Base-by-base conservation (phyloP, 2,797 vertebrate genomes). In the Lycodopsis pacificus region DNA sequence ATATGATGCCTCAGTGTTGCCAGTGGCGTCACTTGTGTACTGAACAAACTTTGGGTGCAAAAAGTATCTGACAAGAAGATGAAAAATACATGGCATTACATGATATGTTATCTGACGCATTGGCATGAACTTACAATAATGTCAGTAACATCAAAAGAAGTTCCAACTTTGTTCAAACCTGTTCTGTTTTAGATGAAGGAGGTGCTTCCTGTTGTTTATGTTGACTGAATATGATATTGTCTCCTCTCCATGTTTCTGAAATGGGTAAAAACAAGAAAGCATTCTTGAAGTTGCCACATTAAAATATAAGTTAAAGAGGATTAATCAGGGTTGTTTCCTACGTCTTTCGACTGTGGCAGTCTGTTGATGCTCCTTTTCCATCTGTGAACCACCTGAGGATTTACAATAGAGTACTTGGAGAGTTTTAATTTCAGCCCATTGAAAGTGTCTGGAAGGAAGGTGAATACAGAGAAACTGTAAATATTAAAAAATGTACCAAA, bases 11-110 rank as follows among this genome's bases (percentile, higher is more conserved):
- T 86, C 64, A 73, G 93, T 74, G 74, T 93, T 86, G 7, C 89
- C 94, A 42, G 83, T 56, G 67, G 83, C 14, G 4, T 91, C 88
- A 38, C 91, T 94, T 3, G 90, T 93, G 83, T 93, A 91, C 51
- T 94, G 91, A 34, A 92, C 76, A 87, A 97, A 96, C 66, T 94
- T 85, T 42, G 94, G 91, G 3, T 96, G 94, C 71, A 97, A 67
- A 87, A 97, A 97, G 44, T 95, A 93, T 88, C 97, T 98, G 92
- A 67, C 53, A 72, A 65, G 62, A 72, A 61, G 13, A 75, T 25
- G 57, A 42, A 5, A 76, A 22, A 58, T 0, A 46, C 1, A 62
- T 9, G 3, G 1, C 15, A 54, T 14, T 54, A 54, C 2, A 14
- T 27, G 7, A 20, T 25, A 27, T 10, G 22, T 56, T 0, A 65